Evolutionary conservation across 92 coral and sea anemone species (phyloP), one percentile per base, ranked within the genome.

Genomic region (Desmophyllum pertusum): DNA sequence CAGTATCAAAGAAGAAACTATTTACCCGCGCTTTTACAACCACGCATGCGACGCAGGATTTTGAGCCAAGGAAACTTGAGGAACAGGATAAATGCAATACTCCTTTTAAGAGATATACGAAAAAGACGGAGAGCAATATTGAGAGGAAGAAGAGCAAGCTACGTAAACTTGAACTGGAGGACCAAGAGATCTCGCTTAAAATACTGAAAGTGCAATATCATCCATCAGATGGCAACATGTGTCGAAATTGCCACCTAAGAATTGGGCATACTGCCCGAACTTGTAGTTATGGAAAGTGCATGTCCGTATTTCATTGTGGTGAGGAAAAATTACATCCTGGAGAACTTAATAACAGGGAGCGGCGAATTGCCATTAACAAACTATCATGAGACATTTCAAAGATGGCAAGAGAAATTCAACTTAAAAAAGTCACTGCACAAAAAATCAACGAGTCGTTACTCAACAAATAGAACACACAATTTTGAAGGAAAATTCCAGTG

Each of bases 231-330:
- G 87, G 89, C 30, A 90, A 90, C 82, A 70, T 90, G 80, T 86
- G 90, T 40, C 81, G 93, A 35, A 86, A 86, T 76, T 86, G 90
- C 53, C 88, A 90, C 43, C 77, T 90, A 48, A 81, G 84, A 0
- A 83, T 86, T 8, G 90, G 93, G 5, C 93, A 87, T 68, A 83
- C 93, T 18, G 90, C 93, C 36, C 31, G 90, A 25, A 75, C 35
- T n/a, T 85, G 93, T 57, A 39, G 36, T 15, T 76, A 62, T 29
- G 87, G 83, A 40, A 85, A 80, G 77, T 85, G 87, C 73, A 17
- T 30, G 41, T 81, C 84, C 23, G 87, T 89, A 6, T 89, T 61
- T 69, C 6, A 40, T 45, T 89, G 93, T n/a, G 93, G 89, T 27
- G 84, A 80, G 43, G 88, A 90, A 52, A 86, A 81, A 62, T 75